Conservation (phyloP, 2,888 invertebrate genomes). For the Lasioglossum zephyrum region DNA sequence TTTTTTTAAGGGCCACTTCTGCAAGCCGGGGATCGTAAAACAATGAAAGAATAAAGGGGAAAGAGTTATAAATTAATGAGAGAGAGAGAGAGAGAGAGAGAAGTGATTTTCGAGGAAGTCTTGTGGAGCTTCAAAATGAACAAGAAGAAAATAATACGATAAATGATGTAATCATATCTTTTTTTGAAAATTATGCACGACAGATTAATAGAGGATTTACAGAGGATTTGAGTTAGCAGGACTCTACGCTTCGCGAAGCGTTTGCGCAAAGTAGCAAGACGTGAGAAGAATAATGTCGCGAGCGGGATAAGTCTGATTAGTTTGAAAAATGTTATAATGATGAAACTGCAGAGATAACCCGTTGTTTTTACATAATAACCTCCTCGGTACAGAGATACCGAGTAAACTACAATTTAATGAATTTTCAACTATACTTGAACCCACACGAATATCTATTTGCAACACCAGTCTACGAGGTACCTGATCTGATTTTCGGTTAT, state of each 20-base stretch:
- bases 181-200: background rate
- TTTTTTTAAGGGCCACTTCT: background rate
- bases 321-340: background rate
- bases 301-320: background rate
- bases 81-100: background rate
- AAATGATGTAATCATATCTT: background rate
- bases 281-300: background rate
- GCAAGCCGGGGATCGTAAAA: background rate
- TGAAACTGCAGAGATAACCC: background rate
- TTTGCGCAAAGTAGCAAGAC: background rate
- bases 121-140: background rate
- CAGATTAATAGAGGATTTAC: background rate
- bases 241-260: background rate
- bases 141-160: background rate
- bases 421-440: background rate
- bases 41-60: background rate
- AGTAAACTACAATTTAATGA: background rate
- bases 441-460: background rate
- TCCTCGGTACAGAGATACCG: background rate
- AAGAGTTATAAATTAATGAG: background rate
- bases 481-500: background rate
- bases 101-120: background rate
- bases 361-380: background rate
- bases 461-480: background rate
- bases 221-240: background rate